Conservation (phyloP, 2,888 invertebrate species). For the Caenorhabditis plicata region DNA sequence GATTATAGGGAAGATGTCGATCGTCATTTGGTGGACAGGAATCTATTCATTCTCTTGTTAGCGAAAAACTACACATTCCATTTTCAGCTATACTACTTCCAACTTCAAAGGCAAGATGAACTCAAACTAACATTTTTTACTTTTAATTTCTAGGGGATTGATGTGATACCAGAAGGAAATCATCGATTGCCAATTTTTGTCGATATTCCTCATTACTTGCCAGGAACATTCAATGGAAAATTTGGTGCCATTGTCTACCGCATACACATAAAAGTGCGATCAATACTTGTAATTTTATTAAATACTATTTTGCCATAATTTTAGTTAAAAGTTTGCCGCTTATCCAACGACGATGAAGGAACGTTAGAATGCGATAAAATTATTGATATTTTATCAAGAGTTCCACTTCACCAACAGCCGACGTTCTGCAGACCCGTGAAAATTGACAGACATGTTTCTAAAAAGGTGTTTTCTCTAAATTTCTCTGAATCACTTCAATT, state of each 20-base stretch:
- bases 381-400: constrained; percentile 34
- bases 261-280: constrained; percentile 30
- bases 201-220: constrained; percentile 29
- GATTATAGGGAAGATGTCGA: constrained; percentile 43
- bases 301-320: not conserved
- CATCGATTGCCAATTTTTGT: constrained; percentile 32
- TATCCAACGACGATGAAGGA: constrained; percentile 32
- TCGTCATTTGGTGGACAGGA: constrained; percentile 37
- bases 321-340: constrained; percentile 29
- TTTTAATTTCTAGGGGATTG: constrained; percentile 14
- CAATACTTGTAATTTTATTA: too few relatives aligned
- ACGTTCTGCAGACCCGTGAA: constrained; percentile 25
- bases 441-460: constrained; percentile 37
- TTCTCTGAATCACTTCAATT: not conserved
- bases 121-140: not conserved
- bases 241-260: constrained; percentile 42
- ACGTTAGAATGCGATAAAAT: constrained; percentile 35
- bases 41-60: constrained; percentile 28
- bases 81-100: constrained; percentile 28
- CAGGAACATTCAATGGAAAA: constrained; percentile 40
- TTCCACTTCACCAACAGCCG: constrained; percentile 24
- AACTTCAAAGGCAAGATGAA: constrained; percentile 20
- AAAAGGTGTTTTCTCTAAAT: constrained; percentile 17
- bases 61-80: constrained; percentile 30
- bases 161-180: constrained; percentile 35